Percentiles rank a stretch among this genome's conserved stretches.
phyloP scores from a whole-genome alignment of 1,140 invertebrate species.

The Ostrea denselamellosa region DNA sequence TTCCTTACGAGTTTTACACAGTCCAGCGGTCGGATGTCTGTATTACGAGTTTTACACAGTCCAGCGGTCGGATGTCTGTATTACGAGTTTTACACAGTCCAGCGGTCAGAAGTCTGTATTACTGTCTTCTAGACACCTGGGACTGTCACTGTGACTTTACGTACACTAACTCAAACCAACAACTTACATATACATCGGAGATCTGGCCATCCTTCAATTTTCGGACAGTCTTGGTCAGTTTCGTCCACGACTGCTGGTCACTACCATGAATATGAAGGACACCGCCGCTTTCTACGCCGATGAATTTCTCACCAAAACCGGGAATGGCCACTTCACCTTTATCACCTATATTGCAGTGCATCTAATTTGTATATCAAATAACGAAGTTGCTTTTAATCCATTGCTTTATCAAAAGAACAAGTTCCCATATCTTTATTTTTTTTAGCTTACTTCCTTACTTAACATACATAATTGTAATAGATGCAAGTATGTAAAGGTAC shows the following conservation, averaged over 20 bases:
- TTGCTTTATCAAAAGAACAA: not conserved
- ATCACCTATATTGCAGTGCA: not conserved
- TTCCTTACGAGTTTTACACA: no score
- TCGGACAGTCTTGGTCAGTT: not conserved
- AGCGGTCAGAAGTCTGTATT: not conserved
- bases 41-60: no score
- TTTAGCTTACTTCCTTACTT: no score
- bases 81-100: not conserved
- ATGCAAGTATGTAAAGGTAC: no score
- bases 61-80: no score
- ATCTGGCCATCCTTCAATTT: constrained; percentile 2
- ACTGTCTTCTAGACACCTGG: not conserved
- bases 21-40: no score
- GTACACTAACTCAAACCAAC: not conserved
- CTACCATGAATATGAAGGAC: constrained; percentile 23
- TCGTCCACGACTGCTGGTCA: not conserved
- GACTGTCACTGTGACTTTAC: not conserved
- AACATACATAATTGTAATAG: no score
- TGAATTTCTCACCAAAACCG: constrained; percentile 38
- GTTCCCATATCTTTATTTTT: not conserved
- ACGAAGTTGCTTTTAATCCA: not conserved
- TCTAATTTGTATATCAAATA: not conserved
- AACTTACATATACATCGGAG: not conserved
- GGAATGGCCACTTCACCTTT: not conserved
- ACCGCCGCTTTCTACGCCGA: constrained; percentile 19